These are phyloP conservation scores for Nematolebias whitei DNA, from an alignment of 2,113 vertebrate genomes.

Conservation along the genomic window DNA sequence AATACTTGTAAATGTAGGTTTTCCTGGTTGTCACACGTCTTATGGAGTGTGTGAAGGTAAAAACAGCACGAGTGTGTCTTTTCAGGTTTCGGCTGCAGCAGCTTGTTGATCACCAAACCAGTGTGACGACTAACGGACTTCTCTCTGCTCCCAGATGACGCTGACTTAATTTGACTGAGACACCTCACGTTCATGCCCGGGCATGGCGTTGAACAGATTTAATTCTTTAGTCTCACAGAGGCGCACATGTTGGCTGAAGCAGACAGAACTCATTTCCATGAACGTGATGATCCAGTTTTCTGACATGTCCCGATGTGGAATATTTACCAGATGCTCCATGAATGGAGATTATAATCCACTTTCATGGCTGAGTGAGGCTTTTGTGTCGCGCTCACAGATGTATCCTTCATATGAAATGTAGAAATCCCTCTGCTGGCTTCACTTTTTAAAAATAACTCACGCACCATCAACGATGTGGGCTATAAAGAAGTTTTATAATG, in stretches of 20 bases:
- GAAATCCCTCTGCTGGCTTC: conserved; percentile 23
- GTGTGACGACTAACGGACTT: conserved; percentile 43
- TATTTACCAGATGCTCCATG: conserved; percentile 62
- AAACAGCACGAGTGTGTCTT: neutral
- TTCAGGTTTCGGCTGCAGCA: neutral
- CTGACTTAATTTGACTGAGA: conserved; percentile 25
- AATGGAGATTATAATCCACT: conserved; percentile 69
- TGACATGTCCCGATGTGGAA: conserved; percentile 32
- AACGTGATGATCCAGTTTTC: conserved; percentile 39
- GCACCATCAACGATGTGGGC: conserved; percentile 46
- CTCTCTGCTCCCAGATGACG: neutral
- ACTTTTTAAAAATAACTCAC: conserved; percentile 34
- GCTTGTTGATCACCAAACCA: conserved; percentile 47
- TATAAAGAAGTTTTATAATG: neutral
- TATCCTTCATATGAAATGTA: conserved; percentile 34
- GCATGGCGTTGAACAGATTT: neutral
- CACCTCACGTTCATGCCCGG: neutral
- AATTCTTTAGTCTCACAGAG: neutral
- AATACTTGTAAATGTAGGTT: no score
- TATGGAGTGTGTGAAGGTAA: no score
- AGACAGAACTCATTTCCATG: conserved; percentile 8
- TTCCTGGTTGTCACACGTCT: no score
- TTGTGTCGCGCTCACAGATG: conserved; percentile 50
- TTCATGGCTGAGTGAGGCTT: conserved; percentile 55
- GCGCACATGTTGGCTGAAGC: conserved; percentile 2